These are phyloP conservation scores for Phymatocera aterrima DNA, from an alignment of 2,888 invertebrate species.

Conservation along the genomic window DNA sequence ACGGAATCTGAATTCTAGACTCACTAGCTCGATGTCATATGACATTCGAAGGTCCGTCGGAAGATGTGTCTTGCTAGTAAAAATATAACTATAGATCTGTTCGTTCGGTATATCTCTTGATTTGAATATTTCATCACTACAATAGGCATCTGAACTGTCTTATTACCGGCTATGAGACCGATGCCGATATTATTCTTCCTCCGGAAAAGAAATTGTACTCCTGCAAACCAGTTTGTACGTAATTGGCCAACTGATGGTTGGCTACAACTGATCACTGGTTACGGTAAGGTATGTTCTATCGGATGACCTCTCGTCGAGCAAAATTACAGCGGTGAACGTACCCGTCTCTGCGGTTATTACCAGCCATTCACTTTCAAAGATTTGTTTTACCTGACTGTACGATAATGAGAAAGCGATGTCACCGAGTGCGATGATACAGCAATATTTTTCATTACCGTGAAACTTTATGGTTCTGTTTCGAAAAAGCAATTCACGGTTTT, in stretches of 20 bases:
- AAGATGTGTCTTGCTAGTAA: neutral
- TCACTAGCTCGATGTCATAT: neutral
- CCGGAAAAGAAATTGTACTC: neutral
- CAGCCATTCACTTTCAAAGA: neutral
- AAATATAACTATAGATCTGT: neutral
- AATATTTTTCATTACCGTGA: neutral
- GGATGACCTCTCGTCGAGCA: neutral
- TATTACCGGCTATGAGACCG: neutral
- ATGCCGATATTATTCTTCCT: neutral
- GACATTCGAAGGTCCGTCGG: neutral
- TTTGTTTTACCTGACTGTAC: neutral
- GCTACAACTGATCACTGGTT: conserved; percentile 36
- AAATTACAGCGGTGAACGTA: conserved; percentile 31
- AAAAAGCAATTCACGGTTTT: neutral
- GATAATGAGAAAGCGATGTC: neutral
- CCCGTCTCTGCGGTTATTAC: neutral
- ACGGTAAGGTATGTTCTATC: conserved; percentile 11
- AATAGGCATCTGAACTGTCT: neutral
- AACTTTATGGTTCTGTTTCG: neutral
- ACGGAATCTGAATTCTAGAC: neutral
- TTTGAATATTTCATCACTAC: neutral
- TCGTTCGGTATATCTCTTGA: neutral
- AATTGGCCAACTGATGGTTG: conserved; percentile 13
- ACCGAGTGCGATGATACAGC: neutral
- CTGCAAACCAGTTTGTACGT: neutral